phyloP scores from a whole-genome alignment of 2,113 vertebrate species.

The Himantopus leucocephalus region DNA sequence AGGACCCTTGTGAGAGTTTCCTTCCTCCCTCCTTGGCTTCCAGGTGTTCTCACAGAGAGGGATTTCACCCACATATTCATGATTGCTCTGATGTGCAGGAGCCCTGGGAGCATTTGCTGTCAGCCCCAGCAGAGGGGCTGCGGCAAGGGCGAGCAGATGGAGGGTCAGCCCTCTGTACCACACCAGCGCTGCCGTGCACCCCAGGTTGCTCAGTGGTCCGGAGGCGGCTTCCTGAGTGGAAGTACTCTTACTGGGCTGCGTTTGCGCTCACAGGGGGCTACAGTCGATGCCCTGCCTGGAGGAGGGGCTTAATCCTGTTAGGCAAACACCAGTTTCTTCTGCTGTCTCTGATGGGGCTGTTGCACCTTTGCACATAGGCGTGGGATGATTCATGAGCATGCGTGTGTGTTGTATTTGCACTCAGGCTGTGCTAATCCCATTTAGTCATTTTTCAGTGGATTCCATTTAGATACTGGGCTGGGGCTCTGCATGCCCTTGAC shows the following conservation, averaged over 20 bases:
- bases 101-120: neutral
- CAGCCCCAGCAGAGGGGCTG: neutral
- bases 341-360: neutral
- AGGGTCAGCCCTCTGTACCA: neutral
- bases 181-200: fast-evolving
- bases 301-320: neutral
- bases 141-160: fast-evolving
- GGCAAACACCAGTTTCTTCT: neutral
- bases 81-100: neutral
- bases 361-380: neutral
- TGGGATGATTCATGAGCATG: constrained; percentile 4
- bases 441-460: constrained; percentile 54
- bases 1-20: neutral
- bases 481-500: constrained; percentile 13
- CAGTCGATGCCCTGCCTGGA: fast-evolving
- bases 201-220: neutral
- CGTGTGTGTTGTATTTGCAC: neutral
- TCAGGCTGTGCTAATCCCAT: constrained; percentile 5
- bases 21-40: neutral
- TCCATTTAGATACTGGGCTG: constrained; percentile 41
- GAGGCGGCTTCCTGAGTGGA: neutral
- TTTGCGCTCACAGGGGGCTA: fast-evolving
- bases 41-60: neutral
- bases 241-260: neutral
- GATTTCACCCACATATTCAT: fast-evolving